These are phyloP conservation scores for Cerastoderma edule DNA, from an alignment of 2,888 invertebrate genomes.

Conservation along the genomic window DNA sequence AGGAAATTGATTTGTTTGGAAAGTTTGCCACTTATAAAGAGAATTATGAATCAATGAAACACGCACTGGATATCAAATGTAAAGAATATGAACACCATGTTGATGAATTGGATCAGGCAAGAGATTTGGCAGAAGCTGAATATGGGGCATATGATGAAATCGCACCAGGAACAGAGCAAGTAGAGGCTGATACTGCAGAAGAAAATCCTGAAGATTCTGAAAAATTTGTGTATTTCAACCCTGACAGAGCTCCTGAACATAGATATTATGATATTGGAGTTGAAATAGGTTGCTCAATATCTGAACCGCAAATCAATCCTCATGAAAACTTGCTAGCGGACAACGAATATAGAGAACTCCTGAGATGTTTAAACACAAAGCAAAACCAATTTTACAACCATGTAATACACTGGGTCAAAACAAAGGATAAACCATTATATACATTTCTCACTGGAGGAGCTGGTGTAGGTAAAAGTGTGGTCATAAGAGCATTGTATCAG, in stretches of 20 bases:
- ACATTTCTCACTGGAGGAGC: constrained; percentile 64
- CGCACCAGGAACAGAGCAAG: constrained; percentile 21
- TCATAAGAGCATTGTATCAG: constrained; percentile 57
- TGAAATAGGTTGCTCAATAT: neutral
- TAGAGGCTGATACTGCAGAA: constrained; percentile 6
- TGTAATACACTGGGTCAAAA: constrained; percentile 23
- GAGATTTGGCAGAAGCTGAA: neutral
- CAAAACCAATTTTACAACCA: neutral
- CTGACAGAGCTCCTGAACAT: neutral
- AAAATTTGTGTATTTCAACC: neutral
- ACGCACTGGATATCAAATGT: neutral
- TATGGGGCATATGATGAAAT: neutral
- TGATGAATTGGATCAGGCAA: neutral
- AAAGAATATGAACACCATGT: neutral
- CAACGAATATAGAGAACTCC: neutral
- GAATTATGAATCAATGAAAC: constrained; percentile 18
- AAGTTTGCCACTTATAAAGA: constrained; percentile 35
- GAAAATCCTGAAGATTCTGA: neutral
- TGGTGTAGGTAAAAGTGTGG: constrained; percentile 63
- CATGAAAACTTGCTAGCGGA: neutral
- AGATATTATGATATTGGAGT: neutral
- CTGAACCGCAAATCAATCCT: neutral
- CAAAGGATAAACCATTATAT: neutral
- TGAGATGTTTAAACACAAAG: neutral
- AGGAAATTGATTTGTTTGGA: constrained; percentile 46